A percentile compares a stretch with the other conserved stretches of the same genome.
These are phyloP conservation scores for Thunnus thynnus DNA, from an alignment of 2,113 vertebrate species.

Conservation along the genomic window DNA sequence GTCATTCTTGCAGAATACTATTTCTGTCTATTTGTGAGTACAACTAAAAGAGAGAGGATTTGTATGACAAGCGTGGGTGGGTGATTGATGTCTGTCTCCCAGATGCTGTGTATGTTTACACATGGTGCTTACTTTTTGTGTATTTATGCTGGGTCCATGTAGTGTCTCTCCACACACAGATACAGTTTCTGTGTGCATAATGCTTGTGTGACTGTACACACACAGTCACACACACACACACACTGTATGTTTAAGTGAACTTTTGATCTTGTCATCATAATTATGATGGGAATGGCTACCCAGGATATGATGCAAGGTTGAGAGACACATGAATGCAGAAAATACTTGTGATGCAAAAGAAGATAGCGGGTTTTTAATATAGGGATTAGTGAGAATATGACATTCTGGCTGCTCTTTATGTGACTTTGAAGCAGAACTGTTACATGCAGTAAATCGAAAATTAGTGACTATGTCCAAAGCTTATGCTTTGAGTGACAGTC, in stretches of 20 bases:
- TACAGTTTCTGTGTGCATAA: conserved; percentile 18
- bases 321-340: conserved; percentile 39
- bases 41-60: conserved; percentile 15
- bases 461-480: conserved; percentile 53
- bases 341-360: conserved; percentile 34
- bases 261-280: conserved; percentile 24
- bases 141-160: conserved; percentile 4
- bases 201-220: background rate
- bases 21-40: background rate
- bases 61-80: conserved; percentile 34
- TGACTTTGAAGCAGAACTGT: conserved; percentile 61
- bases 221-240: background rate
- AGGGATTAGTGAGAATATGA: conserved; percentile 64
- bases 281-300: conserved; percentile 34
- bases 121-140: conserved; percentile 37
- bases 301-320: conserved; percentile 18
- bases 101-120: conserved; percentile 42
- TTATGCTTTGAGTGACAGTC: conserved; percentile 48
- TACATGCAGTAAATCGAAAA: conserved; percentile 61
- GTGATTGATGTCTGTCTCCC: conserved; percentile 54
- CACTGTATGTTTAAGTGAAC: conserved; percentile 24
- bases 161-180: conserved; percentile 14
- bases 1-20: conserved; percentile 13
- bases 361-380: conserved; percentile 50
- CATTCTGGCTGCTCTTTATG: conserved; percentile 46